A percentile compares a stretch with the other conserved stretches of the same genome.
These are phyloP conservation scores for Epistrophe grossulariae DNA, from an alignment of 2,888 invertebrate genomes.

Conservation along the genomic window DNA sequence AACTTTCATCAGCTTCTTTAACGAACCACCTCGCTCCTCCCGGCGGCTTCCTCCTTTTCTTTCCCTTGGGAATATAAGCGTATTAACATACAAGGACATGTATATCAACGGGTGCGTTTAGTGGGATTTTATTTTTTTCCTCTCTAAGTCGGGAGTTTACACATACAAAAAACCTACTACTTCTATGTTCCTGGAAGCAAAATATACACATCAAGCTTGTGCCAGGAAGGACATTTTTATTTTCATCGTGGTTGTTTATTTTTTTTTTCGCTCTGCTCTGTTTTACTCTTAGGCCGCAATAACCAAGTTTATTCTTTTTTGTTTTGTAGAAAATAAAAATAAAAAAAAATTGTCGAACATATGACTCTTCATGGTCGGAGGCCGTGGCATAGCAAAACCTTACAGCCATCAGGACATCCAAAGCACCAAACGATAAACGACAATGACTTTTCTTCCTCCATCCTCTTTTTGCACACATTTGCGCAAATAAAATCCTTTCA, in stretches of 20 bases:
- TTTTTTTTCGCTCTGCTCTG: neutral
- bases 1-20: slow-evolving; percentile 31
- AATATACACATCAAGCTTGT: slow-evolving; percentile 40
- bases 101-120: slow-evolving; percentile 55
- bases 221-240: slow-evolving; percentile 53
- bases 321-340: neutral
- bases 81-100: slow-evolving; percentile 23
- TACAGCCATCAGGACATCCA: slow-evolving; percentile 31
- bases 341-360: slow-evolving; percentile 64
- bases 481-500: slow-evolving; percentile 76
- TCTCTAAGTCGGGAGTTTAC: slow-evolving; percentile 15
- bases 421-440: slow-evolving; percentile 62
- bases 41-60: neutral
- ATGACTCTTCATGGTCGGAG: slow-evolving; percentile 56
- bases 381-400: slow-evolving; percentile 29
- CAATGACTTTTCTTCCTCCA: slow-evolving; percentile 71
- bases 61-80: slow-evolving; percentile 10
- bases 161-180: slow-evolving; percentile 32
- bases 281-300: slow-evolving; percentile 50
- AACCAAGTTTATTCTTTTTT: slow-evolving; percentile 55
- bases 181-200: slow-evolving; percentile 49
- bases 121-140: slow-evolving; percentile 21
- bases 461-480: slow-evolving; percentile 75
- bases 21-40: neutral
- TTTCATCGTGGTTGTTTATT: slow-evolving; percentile 22